Evolutionary conservation across 1,140 invertebrate species (phyloP).

Genomic region (Drosophila teissieri): DNA sequence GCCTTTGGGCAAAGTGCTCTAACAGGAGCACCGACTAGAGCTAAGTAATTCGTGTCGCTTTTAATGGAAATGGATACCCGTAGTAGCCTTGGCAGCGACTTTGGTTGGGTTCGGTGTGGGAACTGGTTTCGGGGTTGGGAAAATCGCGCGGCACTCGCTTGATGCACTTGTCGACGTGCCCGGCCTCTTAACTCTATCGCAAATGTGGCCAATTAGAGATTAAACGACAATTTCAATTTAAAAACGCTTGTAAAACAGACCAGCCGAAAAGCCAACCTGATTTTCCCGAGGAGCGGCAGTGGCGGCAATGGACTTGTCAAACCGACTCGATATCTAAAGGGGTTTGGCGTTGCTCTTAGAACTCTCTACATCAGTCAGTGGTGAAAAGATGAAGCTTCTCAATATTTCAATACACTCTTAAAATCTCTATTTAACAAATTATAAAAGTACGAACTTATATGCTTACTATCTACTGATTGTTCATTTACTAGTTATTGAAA

Average conservation of each 20-base stretch:
- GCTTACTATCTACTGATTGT: too few species aligned
- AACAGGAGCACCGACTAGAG: conserved; percentile 34
- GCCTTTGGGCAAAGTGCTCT: conserved; percentile 33
- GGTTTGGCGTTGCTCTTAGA: background rate
- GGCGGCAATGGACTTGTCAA: conserved; percentile 34
- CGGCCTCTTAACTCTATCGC: conserved; percentile 54
- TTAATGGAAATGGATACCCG: conserved; percentile 38
- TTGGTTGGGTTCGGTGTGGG: conserved; percentile 32
- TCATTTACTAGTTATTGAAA: too few species aligned
- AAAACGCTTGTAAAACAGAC: conserved; percentile 46
- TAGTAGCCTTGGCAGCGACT: conserved; percentile 42
- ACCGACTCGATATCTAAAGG: conserved; percentile 1
- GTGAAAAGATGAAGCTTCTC: too few species aligned
- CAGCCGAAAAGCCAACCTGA: conserved; percentile 39
- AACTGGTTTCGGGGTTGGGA: conserved; percentile 61
- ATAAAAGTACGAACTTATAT: too few species aligned
- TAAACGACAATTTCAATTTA: conserved; percentile 78
- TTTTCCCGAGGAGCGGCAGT: conserved; percentile 10
- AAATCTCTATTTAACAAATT: too few species aligned
- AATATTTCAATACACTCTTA: too few species aligned
- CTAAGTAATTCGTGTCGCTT: conserved; percentile 38
- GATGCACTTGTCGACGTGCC: conserved; percentile 47
- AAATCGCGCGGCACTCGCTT: conserved; percentile 51
- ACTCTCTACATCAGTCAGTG: background rate
- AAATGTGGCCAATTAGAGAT: conserved; percentile 73